Percentiles rank a stretch among this genome's conserved stretches.
These are phyloP conservation scores for Tursiops truncatus DNA, from an alignment of 2,113 vertebrate species.

Conservation along the genomic window DNA sequence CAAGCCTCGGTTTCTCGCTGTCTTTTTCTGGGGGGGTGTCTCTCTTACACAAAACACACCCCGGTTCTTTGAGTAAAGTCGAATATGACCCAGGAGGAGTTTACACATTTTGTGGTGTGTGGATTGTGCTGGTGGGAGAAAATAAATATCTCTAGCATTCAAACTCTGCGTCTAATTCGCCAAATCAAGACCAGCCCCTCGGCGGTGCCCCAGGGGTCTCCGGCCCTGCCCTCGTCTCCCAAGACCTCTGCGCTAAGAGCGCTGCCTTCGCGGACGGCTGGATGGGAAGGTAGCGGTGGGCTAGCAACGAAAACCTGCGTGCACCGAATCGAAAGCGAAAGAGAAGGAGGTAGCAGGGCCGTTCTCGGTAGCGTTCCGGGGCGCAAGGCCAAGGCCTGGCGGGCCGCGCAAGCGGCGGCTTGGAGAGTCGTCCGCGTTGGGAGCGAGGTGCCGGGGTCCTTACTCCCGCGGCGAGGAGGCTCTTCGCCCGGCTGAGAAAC, in stretches of 20 bases:
- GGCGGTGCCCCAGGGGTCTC: neutral
- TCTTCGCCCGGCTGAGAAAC: neutral
- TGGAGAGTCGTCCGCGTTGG: rapidly evolving
- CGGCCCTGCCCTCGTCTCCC: rapidly evolving
- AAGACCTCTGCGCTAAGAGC: neutral
- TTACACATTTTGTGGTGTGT: neutral
- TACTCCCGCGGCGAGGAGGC: rapidly evolving
- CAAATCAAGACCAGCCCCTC: neutral
- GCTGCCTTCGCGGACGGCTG: neutral
- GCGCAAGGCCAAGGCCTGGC: rapidly evolving
- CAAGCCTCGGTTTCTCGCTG: rapidly evolving
- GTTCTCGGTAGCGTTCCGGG: neutral
- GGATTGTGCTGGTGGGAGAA: neutral
- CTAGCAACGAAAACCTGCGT: slow-evolving; percentile 48
- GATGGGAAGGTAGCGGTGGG: neutral
- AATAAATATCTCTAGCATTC: neutral
- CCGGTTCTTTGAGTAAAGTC: neutral
- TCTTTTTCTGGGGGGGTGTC: neutral
- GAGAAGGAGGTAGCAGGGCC: neutral
- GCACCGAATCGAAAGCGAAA: slow-evolving; percentile 76
- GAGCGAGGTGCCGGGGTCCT: rapidly evolving
- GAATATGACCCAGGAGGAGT: neutral
- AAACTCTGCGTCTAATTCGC: neutral
- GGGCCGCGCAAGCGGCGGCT: neutral
- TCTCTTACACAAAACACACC: neutral